Evolutionary conservation across 2,888 invertebrate genomes (phyloP).

Genomic region (Anarsia innoxiella): DNA sequence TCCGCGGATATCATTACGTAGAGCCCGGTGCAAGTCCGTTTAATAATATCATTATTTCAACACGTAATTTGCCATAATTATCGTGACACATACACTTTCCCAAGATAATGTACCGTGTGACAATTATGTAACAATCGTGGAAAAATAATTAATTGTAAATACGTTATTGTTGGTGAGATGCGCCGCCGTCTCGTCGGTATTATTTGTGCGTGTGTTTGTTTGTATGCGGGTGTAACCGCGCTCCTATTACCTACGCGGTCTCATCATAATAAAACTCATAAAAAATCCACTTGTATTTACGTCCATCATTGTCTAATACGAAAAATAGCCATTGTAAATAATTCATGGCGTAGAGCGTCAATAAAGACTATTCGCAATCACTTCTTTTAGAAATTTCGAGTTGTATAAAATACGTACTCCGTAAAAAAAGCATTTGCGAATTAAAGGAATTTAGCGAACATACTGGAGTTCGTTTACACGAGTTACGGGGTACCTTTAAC

Average conservation of each 20-base stretch:
- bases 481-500: too few species aligned
- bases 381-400: constrained; percentile 26
- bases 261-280: constrained; percentile 23
- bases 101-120: constrained; percentile 45
- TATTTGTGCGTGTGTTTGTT: not conserved
- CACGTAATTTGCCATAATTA: constrained; percentile 38
- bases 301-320: constrained; percentile 45
- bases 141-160: constrained; percentile 38
- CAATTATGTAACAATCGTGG: constrained; percentile 40
- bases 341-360: constrained; percentile 44
- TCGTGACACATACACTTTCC: constrained; percentile 43
- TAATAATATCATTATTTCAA: constrained; percentile 32
- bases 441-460: constrained; percentile 35
- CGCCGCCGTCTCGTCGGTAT: not conserved
- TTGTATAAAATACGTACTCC: constrained; percentile 23
- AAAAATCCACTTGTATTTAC: constrained; percentile 38
- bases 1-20: constrained; percentile 26
- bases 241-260: constrained; percentile 7
- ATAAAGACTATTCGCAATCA: constrained; percentile 34
- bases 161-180: constrained; percentile 34
- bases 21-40: constrained; percentile 20
- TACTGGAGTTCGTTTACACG: constrained; percentile 23
- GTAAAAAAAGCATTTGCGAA: constrained; percentile 49
- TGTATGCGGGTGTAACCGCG: constrained; percentile 5
- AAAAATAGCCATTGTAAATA: constrained; percentile 62